These are phyloP conservation scores for Chaetodon trifascialis DNA, from an alignment of 2,113 vertebrate genomes.

Conservation along the genomic window DNA sequence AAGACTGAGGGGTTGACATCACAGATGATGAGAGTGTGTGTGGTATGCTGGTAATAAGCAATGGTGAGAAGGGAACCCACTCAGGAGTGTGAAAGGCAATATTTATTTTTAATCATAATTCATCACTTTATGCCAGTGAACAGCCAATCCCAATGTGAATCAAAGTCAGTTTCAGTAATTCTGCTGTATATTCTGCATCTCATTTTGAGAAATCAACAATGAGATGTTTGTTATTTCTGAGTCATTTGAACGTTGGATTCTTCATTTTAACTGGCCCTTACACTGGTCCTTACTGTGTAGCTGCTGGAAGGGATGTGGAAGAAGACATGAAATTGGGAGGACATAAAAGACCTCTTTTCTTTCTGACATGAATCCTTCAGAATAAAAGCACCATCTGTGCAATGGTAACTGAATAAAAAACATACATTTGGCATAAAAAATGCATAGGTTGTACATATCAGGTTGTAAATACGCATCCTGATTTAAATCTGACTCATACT, in stretches of 20 bases:
- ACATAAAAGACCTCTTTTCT: too few relatives aligned
- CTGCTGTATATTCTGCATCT: background rate
- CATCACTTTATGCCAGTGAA: background rate
- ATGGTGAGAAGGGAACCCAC: slow-evolving; percentile 10
- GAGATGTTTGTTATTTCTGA: too few relatives aligned
- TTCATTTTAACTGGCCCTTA: background rate
- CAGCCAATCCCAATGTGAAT: background rate
- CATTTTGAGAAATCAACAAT: background rate
- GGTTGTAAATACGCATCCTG: background rate
- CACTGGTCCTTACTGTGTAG: background rate
- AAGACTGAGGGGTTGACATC: slow-evolving; percentile 22
- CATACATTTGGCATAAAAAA: background rate
- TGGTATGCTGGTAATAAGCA: slow-evolving; percentile 22
- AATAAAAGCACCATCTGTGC: background rate
- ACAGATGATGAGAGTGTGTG: slow-evolving; percentile 1
- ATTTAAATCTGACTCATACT: background rate
- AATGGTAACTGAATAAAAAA: background rate
- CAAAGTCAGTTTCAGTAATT: background rate
- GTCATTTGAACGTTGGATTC: background rate
- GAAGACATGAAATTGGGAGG: background rate
- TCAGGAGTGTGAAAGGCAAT: background rate
- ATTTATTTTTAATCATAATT: slow-evolving; percentile 20
- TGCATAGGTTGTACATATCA: background rate
- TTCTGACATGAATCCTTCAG: background rate
- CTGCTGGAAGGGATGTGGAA: background rate